Base-by-base conservation (phyloP, 1,140 invertebrate genomes). In the Thaumetopoea pityocampa region DNA sequence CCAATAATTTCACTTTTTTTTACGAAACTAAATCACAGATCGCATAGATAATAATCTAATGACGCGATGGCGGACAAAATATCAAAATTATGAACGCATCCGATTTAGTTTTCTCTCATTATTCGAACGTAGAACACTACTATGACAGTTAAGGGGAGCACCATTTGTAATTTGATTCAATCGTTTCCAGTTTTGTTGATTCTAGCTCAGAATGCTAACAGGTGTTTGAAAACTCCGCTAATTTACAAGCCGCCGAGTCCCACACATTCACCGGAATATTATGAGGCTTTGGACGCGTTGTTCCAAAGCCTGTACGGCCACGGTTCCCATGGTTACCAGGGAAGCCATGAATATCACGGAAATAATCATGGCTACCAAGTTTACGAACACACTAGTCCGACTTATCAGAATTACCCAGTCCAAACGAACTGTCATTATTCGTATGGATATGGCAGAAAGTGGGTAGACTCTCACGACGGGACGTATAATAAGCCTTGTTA, bases 111-210 rank as follows among this genome's bases (percentile, higher is more conserved):
- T n/a, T n/a, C n/a, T n/a, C n/a, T n/a, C n/a, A n/a, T n/a, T n/a
- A n/a, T n/a, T n/a, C n/a, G n/a, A n/a, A n/a, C n/a, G n/a, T n/a
- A n/a, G n/a, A n/a, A n/a, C n/a, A n/a, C n/a, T n/a, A 32, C 27
- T 11, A 72, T 72, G 67, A 74, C 67, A 1, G 49, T 78, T 1
- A 57, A 42, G 5, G 65, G 60, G 4, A 58, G 50, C 5, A 74
- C 73, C 1, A 45, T 83, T 5, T 83, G 79, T 24, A 72, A 30
- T 35, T 33, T 83, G 2, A 67, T 80, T 1, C 76, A 83, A 27
- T 51, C 57, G 0, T 83, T 80, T 19, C 79, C 79, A 0, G 67
- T 80, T 1, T 35, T 83, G 1, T 16, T 83, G 4, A 83, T 83
- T 9, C 14, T 83, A 5, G 79, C 77, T 0, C 79, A 83, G 30